Conservation (phyloP, 1,140 invertebrate genomes). For the Drosophila ficusphila region DNA sequence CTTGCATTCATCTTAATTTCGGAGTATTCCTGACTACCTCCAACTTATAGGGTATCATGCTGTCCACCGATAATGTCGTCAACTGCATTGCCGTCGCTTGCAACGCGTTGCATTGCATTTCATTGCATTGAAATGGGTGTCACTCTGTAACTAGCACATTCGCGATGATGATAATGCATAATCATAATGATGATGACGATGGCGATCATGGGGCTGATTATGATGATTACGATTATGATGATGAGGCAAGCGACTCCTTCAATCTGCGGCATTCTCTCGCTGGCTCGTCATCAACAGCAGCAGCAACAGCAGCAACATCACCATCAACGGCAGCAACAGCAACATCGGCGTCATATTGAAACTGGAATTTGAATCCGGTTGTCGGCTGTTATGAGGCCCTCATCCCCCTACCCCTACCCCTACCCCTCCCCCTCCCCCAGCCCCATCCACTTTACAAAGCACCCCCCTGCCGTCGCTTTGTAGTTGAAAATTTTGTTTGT, state of each 20-base stretch:
- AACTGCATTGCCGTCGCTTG: conserved; percentile 17
- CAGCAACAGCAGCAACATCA: conserved; percentile 3
- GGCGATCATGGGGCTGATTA: neutral
- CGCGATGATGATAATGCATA: conserved; percentile 48
- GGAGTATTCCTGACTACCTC: too few relatives aligned
- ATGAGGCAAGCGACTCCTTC: conserved; percentile 31
- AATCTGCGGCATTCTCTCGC: conserved; percentile 30
- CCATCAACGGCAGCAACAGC: conserved; percentile 8
- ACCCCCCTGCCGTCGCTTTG: neutral
- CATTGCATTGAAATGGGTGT: conserved; percentile 60
- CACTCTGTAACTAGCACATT: conserved; percentile 71
- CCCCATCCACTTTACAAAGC: neutral
- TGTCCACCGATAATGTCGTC: conserved; percentile 2
- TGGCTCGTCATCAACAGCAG: conserved; percentile 1
- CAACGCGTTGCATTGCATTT: conserved; percentile 28
- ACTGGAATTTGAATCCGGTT: conserved; percentile 77
- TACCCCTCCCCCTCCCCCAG: neutral
- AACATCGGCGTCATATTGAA: conserved; percentile 44
- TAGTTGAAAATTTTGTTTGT: conserved; percentile 46
- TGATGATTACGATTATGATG: conserved; percentile 31
- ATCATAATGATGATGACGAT: conserved; percentile 25
- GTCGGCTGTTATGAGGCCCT: conserved; percentile 16
- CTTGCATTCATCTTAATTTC: too few relatives aligned
- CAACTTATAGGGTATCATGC: neutral
- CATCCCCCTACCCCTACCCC: neutral